Conservation (phyloP, 2,888 invertebrate genomes). For the Diaprepes abbreviatus region DNA sequence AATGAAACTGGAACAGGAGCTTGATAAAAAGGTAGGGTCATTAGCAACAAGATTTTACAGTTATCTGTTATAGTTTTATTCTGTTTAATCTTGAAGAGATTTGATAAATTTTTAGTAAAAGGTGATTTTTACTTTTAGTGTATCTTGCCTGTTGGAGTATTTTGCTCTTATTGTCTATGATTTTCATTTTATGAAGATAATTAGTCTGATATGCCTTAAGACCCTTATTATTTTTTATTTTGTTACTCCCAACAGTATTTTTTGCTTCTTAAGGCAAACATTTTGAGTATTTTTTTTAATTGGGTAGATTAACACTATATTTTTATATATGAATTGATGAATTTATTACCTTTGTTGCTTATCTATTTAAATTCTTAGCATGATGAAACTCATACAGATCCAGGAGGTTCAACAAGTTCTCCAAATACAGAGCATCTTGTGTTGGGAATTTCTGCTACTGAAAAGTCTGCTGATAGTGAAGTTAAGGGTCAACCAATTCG, state of each 20-base stretch:
- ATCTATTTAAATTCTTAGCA: slow-evolving; percentile 15
- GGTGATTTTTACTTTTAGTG: background rate
- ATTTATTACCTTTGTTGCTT: no score
- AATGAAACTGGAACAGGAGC: slow-evolving; percentile 73
- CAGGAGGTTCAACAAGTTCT: slow-evolving; percentile 22
- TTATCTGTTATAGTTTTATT: background rate
- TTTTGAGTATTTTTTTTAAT: no score
- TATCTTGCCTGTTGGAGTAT: background rate
- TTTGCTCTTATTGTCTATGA: slow-evolving; percentile 1
- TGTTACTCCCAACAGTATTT: no score
- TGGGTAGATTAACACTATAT: no score
- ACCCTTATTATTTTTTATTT: no score
- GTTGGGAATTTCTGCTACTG: background rate
- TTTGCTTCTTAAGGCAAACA: no score
- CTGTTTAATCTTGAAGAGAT: background rate
- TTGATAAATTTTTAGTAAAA: no score
- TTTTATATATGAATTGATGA: no score
- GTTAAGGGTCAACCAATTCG: slow-evolving; percentile 33
- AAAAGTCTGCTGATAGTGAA: slow-evolving; percentile 37
- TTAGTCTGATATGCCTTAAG: no score
- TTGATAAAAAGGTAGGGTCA: slow-evolving; percentile 45
- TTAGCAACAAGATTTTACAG: slow-evolving; percentile 4
- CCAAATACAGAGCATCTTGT: slow-evolving; percentile 30
- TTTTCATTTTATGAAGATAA: no score
- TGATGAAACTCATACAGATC: slow-evolving; percentile 8